Evolutionary conservation across 2,888 invertebrate genomes (phyloP).

Genomic region (Melanostoma mellinum): DNA sequence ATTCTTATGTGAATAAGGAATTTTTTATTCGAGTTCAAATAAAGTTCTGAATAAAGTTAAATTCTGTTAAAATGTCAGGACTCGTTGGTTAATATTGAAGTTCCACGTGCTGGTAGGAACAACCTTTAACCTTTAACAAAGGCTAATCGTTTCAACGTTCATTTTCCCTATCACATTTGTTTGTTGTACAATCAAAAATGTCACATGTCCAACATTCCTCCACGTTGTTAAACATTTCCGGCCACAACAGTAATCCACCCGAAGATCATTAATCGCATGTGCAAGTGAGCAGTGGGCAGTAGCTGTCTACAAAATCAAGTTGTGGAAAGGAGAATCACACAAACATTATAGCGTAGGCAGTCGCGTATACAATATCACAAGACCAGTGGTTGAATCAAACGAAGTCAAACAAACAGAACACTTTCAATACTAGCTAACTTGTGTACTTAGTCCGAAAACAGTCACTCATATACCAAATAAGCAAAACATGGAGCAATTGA

Average conservation of each 20-base stretch:
- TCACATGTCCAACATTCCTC: constrained; percentile 12
- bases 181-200: constrained; percentile 2
- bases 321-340: too few species aligned
- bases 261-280: constrained; percentile 7
- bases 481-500: constrained; percentile 6
- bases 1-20: too few species aligned
- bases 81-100: not conserved
- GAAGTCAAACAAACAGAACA: constrained; percentile 6
- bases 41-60: too few species aligned
- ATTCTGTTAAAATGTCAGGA: too few species aligned
- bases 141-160: not conserved
- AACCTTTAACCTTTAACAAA: not conserved
- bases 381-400: constrained; percentile 8
- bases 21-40: too few species aligned
- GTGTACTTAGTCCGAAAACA: constrained; percentile 5
- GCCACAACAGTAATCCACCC: constrained; percentile 26
- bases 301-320: too few species aligned
- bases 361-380: constrained; percentile 19
- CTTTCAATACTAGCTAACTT: not conserved
- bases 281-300: not conserved
- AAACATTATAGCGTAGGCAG: not conserved
- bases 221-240: constrained; percentile 29
- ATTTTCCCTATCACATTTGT: not conserved
- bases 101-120: not conserved
- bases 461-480: constrained; percentile 21